Percentiles rank a stretch among this genome's conserved stretches.
phyloP scores from a whole-genome alignment of 2,888 invertebrate genomes.

The Calameuta pallipes region DNA sequence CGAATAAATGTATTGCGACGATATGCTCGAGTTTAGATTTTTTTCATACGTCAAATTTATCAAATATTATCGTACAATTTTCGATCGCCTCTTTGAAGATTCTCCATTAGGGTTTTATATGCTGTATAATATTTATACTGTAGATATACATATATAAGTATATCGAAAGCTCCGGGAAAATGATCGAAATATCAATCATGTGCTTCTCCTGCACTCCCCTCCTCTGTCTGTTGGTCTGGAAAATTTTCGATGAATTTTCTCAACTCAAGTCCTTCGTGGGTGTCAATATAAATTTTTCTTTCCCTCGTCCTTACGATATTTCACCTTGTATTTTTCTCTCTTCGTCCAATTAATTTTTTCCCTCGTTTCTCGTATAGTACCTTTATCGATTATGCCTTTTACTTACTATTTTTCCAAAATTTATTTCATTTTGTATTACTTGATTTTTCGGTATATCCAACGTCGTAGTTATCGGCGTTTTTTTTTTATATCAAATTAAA shows the following conservation, averaged over 20 bases:
- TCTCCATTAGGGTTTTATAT: background rate
- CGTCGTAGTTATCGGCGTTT: too few species aligned
- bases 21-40: background rate
- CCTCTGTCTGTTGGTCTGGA: background rate
- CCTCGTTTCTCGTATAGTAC: background rate
- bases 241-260: background rate
- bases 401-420: background rate
- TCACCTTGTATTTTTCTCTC: background rate
- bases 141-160: too few species aligned
- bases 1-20: background rate
- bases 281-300: background rate
- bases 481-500: too few species aligned
- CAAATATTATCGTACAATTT: background rate
- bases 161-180: background rate
- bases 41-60: background rate
- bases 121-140: too few species aligned
- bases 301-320: background rate
- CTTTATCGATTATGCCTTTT: background rate
- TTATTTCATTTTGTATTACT: too few species aligned
- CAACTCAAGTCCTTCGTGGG: background rate
- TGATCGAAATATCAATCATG: background rate
- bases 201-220: too few species aligned
- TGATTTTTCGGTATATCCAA: too few species aligned
- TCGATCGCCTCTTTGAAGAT: background rate
- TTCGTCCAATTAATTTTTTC: background rate